Evolutionary conservation across 2,797 vertebrate genomes (phyloP).

Genomic region (Acrossocheilus wenchowensis): DNA sequence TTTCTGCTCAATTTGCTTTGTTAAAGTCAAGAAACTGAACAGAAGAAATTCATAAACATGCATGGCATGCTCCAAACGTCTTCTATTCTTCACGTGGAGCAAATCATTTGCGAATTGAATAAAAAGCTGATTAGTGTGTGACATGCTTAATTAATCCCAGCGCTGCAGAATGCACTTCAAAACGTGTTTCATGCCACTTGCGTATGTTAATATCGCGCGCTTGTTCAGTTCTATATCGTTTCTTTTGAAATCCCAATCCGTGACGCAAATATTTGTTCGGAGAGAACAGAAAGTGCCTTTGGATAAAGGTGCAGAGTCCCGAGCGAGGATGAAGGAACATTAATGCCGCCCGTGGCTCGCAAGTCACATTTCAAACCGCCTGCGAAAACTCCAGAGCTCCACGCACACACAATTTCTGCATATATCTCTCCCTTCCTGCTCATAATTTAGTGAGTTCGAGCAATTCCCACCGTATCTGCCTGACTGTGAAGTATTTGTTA

Average conservation of each 20-base stretch:
- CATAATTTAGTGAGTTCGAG: constrained; percentile 14
- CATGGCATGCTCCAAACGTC: not conserved
- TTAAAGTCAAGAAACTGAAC: not conserved
- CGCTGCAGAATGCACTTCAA: constrained; percentile 54
- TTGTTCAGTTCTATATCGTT: constrained; percentile 2
- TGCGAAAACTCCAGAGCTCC: not conserved
- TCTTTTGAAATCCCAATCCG: constrained; percentile 14
- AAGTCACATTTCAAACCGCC: constrained; percentile 14
- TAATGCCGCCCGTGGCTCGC: constrained; percentile 28
- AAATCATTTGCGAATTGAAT: constrained; percentile 64
- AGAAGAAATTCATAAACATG: constrained; percentile 9
- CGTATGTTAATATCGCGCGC: constrained; percentile 45
- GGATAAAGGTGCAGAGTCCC: constrained; percentile 43
- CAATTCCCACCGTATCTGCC: not conserved
- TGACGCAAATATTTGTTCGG: constrained; percentile 46
- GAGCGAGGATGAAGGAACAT: constrained; percentile 26
- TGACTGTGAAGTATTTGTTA: constrained; percentile 42
- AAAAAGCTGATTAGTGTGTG: constrained; percentile 57
- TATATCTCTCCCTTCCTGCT: constrained; percentile 12
- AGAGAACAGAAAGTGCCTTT: constrained; percentile 12
- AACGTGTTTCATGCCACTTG: constrained; percentile 52
- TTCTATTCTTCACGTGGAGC: constrained; percentile 46
- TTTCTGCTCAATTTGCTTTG: constrained; percentile 37
- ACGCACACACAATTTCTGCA: constrained; percentile 22
- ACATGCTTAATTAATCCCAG: constrained; percentile 69